phyloP scores from a whole-genome alignment of 2,888 invertebrate species.

The Neoscelio sp. region DNA sequence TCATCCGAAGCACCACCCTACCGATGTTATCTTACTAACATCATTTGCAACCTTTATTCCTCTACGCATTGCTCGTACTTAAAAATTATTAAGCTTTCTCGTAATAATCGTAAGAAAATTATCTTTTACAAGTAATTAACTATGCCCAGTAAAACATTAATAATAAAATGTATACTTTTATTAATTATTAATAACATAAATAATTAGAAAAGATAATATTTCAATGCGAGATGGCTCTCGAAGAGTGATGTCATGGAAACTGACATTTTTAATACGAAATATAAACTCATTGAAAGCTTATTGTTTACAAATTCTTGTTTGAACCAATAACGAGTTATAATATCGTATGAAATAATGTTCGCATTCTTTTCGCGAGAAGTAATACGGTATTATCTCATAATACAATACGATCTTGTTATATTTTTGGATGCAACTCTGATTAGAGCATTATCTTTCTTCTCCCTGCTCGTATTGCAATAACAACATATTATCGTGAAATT shows the following conservation, averaged over 20 bases:
- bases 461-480: conserved; percentile 26
- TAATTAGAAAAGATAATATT: conserved; percentile 1
- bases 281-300: conserved; percentile 35
- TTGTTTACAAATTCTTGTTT: conserved; percentile 29
- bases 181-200: too few relatives aligned
- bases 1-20: conserved; percentile 45
- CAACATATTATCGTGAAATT: neutral
- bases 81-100: conserved; percentile 30
- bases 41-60: conserved; percentile 33
- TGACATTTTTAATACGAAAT: conserved; percentile 11
- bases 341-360: conserved; percentile 2
- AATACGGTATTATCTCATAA: conserved; percentile 42
- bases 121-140: conserved; percentile 20
- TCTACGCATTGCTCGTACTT: conserved; percentile 7
- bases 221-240: neutral
- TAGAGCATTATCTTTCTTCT: conserved; percentile 25
- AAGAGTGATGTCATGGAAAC: neutral
- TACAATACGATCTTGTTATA: conserved; percentile 42
- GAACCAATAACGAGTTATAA: neutral
- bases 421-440: conserved; percentile 41
- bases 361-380: conserved; percentile 51
- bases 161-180: too few relatives aligned
- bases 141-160: conserved; percentile 1
- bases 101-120: conserved; percentile 22
- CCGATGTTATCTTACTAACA: conserved; percentile 46